Base-by-base conservation (phyloP, 2,797 vertebrate species). In the Menidia menidia region DNA sequence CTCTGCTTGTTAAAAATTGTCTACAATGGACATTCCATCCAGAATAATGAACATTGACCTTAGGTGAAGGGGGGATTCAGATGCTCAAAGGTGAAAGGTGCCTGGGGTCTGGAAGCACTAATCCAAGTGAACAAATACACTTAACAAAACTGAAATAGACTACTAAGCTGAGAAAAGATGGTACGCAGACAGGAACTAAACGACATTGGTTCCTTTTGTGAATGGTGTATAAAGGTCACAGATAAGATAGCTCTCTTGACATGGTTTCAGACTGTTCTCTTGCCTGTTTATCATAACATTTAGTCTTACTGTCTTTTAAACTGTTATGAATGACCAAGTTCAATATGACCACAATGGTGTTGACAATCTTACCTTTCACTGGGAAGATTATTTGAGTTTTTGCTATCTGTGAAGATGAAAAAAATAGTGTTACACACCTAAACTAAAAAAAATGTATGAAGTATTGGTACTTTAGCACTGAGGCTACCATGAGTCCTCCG, bases 291-390 rank as follows among this genome's bases (percentile, higher is more conserved):
- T 42, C 6, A 13, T 18, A n/a, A 48, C 25, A 53, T 16, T 9
- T 10, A 14, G 3, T 59, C 25, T 14, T 9, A 7, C 16, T 7
- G 13, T 19, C 7, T 18, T 4, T 31, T 2, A 25, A 15, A 57
- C n/a, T 44, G 30, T 32, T 56, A 14, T 39, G 30, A 19, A 35
- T 3, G 18, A 30, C 14, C 51, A 10, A 19, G 1, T 3, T 1
- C 32, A 51, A 11, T 3, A 8, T 18, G 9, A 10, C 60, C n/a
- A 1, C 42, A 18, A 32, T 25, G 25, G 25, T 25, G 25, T 25
- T 25, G 25, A 25, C 25, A 25, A 25, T 25, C 25, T 5, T 93
- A 95, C 94, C 94, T 93, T 77, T 82, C 31, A 94, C 57, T 16
- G 89, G 93, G 62, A 95, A 89, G 55, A 79, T 78, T 78, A 95